A percentile compares a stretch with the other conserved stretches of the same genome.
Conservation (phyloP, 2,797 vertebrate genomes). For the Scleropages formosus region DNA sequence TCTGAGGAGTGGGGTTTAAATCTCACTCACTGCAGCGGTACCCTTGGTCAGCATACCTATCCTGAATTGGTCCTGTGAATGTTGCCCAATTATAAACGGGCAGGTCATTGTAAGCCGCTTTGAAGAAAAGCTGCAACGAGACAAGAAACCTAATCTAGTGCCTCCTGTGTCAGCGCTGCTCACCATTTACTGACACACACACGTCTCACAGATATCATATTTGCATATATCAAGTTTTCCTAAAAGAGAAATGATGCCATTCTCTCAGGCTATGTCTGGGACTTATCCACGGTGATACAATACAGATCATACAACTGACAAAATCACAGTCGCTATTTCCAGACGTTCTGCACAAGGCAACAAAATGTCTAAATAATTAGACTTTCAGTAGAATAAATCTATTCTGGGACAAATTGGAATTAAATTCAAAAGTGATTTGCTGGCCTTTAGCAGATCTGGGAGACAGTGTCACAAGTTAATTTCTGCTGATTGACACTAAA, state of each 20-base stretch:
- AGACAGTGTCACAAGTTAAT: slow-evolving; percentile 65
- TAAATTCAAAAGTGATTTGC: slow-evolving; percentile 75
- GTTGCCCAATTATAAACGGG: too few relatives aligned
- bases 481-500: slow-evolving; percentile 71
- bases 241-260: slow-evolving; percentile 54
- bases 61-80: too few relatives aligned
- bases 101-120: too few relatives aligned
- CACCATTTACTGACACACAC: slow-evolving; percentile 14
- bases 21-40: too few relatives aligned
- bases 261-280: slow-evolving; percentile 64
- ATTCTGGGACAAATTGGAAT: slow-evolving; percentile 79
- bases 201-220: slow-evolving; percentile 52
- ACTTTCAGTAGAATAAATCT: slow-evolving; percentile 66
- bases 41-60: too few relatives aligned
- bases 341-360: slow-evolving; percentile 67
- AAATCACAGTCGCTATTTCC: slow-evolving; percentile 61
- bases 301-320: slow-evolving; percentile 58
- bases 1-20: too few relatives aligned
- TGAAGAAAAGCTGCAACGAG: too few relatives aligned
- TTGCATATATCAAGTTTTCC: slow-evolving; percentile 46
- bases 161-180: slow-evolving; percentile 5
- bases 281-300: slow-evolving; percentile 53
- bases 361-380: slow-evolving; percentile 76
- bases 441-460: slow-evolving; percentile 79
- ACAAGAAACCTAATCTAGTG: slow-evolving; percentile 1